phyloP scores from a whole-genome alignment of 2,797 vertebrate species.

The Neosilurus mollespiculum region DNA sequence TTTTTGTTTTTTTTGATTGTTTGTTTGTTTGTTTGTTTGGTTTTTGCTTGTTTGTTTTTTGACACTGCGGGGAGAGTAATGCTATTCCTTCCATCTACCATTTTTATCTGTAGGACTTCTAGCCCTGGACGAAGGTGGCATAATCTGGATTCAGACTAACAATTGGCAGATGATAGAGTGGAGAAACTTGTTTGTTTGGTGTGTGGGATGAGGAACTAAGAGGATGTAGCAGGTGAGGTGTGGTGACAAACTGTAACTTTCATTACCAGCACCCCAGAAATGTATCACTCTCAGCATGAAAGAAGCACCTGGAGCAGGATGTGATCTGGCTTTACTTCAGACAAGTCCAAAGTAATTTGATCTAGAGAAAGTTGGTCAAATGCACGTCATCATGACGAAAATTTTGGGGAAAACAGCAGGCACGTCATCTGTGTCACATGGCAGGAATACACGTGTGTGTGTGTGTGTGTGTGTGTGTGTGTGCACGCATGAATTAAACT shows the following conservation, averaged over 20 bases:
- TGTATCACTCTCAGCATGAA: slow-evolving; percentile 23
- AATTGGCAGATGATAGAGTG: background rate
- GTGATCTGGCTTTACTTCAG: background rate
- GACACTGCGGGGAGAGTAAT: background rate
- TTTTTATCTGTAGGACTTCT: background rate
- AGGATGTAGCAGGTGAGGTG: slow-evolving; percentile 13
- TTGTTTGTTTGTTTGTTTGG: too few relatives aligned
- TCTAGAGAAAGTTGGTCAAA: slow-evolving; percentile 34
- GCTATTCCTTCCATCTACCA: background rate
- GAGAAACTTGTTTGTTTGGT: slow-evolving; percentile 20
- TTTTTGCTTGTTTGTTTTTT: too few relatives aligned
- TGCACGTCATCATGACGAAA: slow-evolving; percentile 40
- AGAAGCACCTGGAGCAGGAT: slow-evolving; percentile 25
- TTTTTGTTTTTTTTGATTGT: too few relatives aligned
- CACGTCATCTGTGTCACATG: slow-evolving; percentile 19
- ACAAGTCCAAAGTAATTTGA: slow-evolving; percentile 31
- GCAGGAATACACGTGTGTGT: background rate
- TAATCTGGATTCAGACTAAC: background rate
- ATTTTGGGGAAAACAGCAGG: slow-evolving; percentile 26
- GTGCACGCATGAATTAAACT: background rate
- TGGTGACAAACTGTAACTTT: slow-evolving; percentile 29
- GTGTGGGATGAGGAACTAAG: slow-evolving; percentile 5
- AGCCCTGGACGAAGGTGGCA: background rate
- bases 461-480: too few relatives aligned
- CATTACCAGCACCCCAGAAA: slow-evolving; percentile 49